Base-by-base conservation (phyloP, 2,113 vertebrate genomes). In the Murina feae region DNA sequence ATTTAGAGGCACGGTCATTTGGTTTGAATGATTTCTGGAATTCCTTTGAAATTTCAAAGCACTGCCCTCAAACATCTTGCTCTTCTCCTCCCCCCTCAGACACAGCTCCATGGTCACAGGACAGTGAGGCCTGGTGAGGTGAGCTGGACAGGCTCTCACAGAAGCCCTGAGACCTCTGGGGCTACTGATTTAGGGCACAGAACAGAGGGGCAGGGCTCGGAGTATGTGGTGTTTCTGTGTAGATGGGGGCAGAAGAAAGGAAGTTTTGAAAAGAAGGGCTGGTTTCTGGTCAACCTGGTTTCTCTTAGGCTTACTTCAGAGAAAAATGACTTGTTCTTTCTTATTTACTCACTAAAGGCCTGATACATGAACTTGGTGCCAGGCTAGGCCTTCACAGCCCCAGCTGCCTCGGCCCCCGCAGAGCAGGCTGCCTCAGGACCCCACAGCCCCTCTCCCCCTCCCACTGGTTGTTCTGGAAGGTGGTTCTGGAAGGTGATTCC, bases 11-110 rank as follows among this genome's bases (percentile, higher is more conserved):
- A 18, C 8, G 66, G 74, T 28, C 11, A 30, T 49, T 81, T 80
- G 9, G 25, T n/a, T 14, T 93, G 68, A 81, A 63, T 30, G 2
- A n/a, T 51, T 18, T 1, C 47, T 82, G 58, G 25, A 71, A 68
- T 89, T 93, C 28, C 30, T 79, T 69, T 91, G 82, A 91, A 35
- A 74, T 51, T 16, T 9, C 63, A 79, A 53, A 75, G 71, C 63
- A 28, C 63, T 7, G 0, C 21, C 18, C 1, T 10, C 5, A 9
- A 66, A 53, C 16, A 4, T 18, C 17, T 0, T 32, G 14, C 3
- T 60, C 20, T 20, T 18, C 12, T 65, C 10, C 28, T 55, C 9
- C 39, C 9, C 9, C 39, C 9, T 6, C 35, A 30, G 35, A 39
- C 3, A 4, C 12, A 49, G n/a, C 35, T 9, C 1, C 6, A 35